phyloP scores from a whole-genome alignment of 2,888 invertebrate genomes.

The Amiota communis region DNA sequence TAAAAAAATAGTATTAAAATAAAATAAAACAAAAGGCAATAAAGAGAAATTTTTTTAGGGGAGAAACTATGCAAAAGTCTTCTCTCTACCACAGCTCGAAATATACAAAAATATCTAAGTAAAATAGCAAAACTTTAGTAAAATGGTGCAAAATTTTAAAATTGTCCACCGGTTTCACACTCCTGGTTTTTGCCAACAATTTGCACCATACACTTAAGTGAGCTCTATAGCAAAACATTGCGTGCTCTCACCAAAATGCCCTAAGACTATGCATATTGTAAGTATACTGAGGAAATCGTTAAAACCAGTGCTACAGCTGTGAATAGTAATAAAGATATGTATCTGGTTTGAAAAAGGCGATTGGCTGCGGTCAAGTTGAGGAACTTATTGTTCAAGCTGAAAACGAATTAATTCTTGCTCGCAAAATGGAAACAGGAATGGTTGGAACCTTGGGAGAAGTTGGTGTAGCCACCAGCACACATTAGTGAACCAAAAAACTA shows the following conservation, averaged over 20 bases:
- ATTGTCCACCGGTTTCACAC: conserved; percentile 88
- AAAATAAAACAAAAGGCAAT: no score
- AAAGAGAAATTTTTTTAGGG: no score
- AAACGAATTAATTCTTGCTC: conserved; percentile 88
- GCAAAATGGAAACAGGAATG: conserved; percentile 94
- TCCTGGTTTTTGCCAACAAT: conserved; percentile 83
- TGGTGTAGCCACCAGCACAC: conserved; percentile 88
- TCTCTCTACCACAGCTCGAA: neutral
- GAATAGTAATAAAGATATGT: conserved; percentile 76
- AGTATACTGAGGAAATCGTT: conserved; percentile 88
- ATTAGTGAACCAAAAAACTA: conserved; percentile 70
- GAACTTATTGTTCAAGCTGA: conserved; percentile 95
- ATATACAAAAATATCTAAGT: neutral
- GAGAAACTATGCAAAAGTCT: no score
- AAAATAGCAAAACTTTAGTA: neutral
- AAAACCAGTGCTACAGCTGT: conserved; percentile 82
- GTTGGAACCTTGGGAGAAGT: conserved; percentile 97
- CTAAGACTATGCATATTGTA: conserved; percentile 85
- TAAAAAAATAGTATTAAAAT: no score
- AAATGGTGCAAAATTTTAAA: conserved; percentile 63
- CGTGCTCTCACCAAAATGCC: conserved; percentile 89
- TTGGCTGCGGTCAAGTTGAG: conserved; percentile 91
- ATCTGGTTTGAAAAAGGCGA: conserved; percentile 83
- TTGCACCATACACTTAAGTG: conserved; percentile 86
- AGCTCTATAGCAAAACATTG: conserved; percentile 89